These are phyloP conservation scores for Gymnothorax reevesii DNA, from an alignment of 2,797 vertebrate genomes.

Conservation along the genomic window DNA sequence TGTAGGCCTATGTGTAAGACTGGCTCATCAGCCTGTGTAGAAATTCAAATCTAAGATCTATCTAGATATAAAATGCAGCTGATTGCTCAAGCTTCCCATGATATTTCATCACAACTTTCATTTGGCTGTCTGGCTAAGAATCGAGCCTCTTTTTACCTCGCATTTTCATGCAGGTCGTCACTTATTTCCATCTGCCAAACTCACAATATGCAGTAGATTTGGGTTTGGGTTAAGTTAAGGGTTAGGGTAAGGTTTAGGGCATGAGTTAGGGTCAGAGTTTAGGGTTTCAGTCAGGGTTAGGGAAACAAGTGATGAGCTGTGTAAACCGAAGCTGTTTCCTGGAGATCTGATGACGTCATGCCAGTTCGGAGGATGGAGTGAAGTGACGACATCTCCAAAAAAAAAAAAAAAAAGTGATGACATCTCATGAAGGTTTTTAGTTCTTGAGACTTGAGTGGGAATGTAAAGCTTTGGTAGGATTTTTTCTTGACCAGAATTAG, in stretches of 20 bases:
- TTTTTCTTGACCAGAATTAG: not conserved
- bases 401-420: too few species aligned
- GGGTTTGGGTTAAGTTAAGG: too few species aligned
- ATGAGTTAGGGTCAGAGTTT: too few species aligned
- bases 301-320: too few species aligned
- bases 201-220: too few species aligned
- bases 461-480: not conserved
- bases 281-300: too few species aligned
- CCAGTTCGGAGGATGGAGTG: too few species aligned
- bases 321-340: too few species aligned
- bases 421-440: not conserved
- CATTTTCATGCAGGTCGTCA: not conserved
- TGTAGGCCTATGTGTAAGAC: not conserved
- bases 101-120: not conserved
- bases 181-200: too few species aligned
- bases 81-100: not conserved
- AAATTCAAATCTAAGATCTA: not conserved
- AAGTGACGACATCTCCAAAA: too few species aligned
- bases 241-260: too few species aligned
- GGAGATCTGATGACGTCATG: too few species aligned
- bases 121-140: not conserved
- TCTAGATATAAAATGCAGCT: not conserved
- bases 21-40: not conserved
- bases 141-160: not conserved
- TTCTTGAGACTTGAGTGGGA: not conserved